Conservation (phyloP, 2,797 vertebrate species). For the Naso thynnoides region DNA sequence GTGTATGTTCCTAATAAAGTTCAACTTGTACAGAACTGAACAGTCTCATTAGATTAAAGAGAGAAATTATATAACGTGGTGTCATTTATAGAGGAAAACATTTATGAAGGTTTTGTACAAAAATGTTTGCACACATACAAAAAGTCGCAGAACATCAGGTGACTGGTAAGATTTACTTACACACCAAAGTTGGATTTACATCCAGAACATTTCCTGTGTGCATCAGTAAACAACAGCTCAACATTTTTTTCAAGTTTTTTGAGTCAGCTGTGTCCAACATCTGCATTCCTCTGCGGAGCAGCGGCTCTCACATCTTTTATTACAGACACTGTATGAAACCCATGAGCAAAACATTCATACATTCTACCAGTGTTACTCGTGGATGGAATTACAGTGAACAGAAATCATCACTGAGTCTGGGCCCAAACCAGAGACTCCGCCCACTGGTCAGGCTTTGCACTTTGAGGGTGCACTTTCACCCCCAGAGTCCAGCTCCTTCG, state of each 20-base stretch:
- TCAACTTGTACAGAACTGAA: conserved; percentile 26
- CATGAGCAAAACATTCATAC: too few relatives aligned
- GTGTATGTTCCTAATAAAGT: conserved; percentile 68
- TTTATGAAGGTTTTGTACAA: conserved; percentile 54
- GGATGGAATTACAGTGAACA: too few relatives aligned
- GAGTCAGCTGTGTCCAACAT: background rate
- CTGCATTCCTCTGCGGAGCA: background rate
- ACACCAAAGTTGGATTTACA: background rate
- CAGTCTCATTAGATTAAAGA: background rate
- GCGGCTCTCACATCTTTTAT: too few relatives aligned
- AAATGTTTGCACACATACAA: conserved; percentile 24
- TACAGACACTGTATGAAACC: too few relatives aligned
- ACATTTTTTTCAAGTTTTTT: background rate
- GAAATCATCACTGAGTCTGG: too few relatives aligned
- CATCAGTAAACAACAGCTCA: background rate
- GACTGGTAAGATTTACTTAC: background rate
- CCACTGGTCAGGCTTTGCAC: too few relatives aligned
- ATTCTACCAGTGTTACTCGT: too few relatives aligned
- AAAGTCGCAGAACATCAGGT: background rate
- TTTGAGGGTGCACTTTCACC: too few relatives aligned
- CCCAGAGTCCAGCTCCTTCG: too few relatives aligned
- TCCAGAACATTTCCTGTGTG: background rate
- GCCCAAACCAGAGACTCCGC: too few relatives aligned
- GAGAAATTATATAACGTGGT: background rate
- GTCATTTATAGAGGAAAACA: background rate